A percentile compares a stretch with the other conserved stretches of the same genome.
phyloP scores from a whole-genome alignment of 2,888 invertebrate species.

The Osmoderma eremita region DNA sequence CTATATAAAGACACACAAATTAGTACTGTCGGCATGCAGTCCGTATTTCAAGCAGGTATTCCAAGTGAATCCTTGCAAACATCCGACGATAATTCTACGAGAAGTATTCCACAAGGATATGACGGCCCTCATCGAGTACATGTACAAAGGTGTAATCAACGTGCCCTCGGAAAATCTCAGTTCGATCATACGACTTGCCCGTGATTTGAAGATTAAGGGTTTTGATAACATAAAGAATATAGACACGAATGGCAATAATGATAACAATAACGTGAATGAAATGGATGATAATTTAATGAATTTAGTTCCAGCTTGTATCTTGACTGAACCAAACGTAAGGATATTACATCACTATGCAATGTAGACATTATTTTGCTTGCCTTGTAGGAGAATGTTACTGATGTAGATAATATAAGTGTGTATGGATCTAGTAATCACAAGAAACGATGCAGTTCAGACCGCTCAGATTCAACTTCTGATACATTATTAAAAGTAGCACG shows the following conservation, averaged over 20 bases:
- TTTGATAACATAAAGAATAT: constrained; percentile 58
- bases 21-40: constrained; percentile 79
- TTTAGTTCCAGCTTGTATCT: constrained; percentile 38
- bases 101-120: constrained; percentile 74
- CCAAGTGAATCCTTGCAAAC: constrained; percentile 78
- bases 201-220: constrained; percentile 75
- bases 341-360: too few species aligned
- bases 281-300: constrained; percentile 39
- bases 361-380: too few species aligned
- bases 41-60: constrained; percentile 81
- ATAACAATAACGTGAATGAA: constrained; percentile 26
- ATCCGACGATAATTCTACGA: constrained; percentile 77
- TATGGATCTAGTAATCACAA: constrained; percentile 26
- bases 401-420: neutral
- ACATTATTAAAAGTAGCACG: constrained; percentile 25
- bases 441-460: constrained; percentile 14
- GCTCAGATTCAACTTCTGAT: constrained; percentile 28
- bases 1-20: constrained; percentile 75
- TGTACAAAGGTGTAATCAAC: constrained; percentile 77
- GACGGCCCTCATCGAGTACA: constrained; percentile 74
- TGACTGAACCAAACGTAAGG: constrained; percentile 38
- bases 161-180: constrained; percentile 73
- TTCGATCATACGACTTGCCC: constrained; percentile 73
- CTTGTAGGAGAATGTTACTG: constrained; percentile 30
- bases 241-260: constrained; percentile 6